Conservation (phyloP, 1,140 invertebrate genomes). For the Trinorchestia longiramus region DNA sequence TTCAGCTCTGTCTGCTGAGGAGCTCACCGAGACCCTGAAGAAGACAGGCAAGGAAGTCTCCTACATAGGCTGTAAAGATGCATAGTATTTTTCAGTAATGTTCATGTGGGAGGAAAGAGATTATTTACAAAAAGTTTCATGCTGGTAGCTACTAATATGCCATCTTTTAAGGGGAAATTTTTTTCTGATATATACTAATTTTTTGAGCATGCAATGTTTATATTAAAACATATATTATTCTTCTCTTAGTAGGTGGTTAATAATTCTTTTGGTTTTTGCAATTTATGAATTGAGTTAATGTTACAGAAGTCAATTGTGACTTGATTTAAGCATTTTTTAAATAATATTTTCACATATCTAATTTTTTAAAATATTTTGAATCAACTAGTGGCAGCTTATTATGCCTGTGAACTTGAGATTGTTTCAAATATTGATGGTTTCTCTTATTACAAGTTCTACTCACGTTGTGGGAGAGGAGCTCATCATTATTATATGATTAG, state of each 20-base stretch:
- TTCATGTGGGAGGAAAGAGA: neutral
- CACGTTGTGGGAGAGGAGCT: no score
- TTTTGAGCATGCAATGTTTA: neutral
- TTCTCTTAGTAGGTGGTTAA: neutral
- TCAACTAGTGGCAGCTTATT: neutral
- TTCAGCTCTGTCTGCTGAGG: slow-evolving; percentile 68
- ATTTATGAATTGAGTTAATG: neutral
- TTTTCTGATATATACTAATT: neutral
- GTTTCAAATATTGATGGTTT: no score
- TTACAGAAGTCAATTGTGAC: neutral
- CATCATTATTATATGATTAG: neutral
- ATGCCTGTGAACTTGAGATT: neutral
- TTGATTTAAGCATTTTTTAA: no score
- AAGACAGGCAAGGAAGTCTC: slow-evolving; percentile 71
- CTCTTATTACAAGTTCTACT: no score
- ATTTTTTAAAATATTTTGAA: neutral
- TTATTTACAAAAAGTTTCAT: neutral
- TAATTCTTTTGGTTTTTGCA: neutral
- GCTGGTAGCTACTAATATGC: neutral
- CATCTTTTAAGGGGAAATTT: neutral
- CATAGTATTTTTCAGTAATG: neutral
- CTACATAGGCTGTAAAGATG: slow-evolving; percentile 59
- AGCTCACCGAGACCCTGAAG: slow-evolving; percentile 70
- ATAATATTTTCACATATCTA: no score
- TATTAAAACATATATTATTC: neutral